Evolutionary conservation across 2,797 vertebrate genomes (phyloP), one percentile per base, ranked within the genome.

Genomic region (Gallinago solitaria): DNA sequence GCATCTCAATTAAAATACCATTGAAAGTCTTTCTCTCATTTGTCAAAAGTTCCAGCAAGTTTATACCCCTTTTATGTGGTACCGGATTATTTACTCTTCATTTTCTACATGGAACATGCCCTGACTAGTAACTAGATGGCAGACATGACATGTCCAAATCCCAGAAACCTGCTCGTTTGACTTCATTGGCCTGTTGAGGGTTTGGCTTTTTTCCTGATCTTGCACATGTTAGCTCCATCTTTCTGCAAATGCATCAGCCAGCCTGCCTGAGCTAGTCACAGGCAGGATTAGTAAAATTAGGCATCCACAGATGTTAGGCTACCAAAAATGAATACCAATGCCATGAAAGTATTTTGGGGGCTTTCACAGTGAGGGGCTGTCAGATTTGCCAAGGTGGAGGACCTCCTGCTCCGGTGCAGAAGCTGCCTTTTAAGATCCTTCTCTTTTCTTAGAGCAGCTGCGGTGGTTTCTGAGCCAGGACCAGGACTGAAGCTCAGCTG

Each of bases 181-280:
- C 57, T 96, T 91, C 90, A 77, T 68, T 79, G 71, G 75, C 83
- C 75, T 95, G 59, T 77, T 93, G 87, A 89, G 92, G 82, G 61
- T 92, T 96, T 96, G 90, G 93, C 90, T 85, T 68, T 85, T 93
- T 80, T 96, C 95, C 95, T 93, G 71, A 85, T 59, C 86, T 87
- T 89, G 74, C 83, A 86, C 60, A 95, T 75, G 91, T 83, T 80
- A 95, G 75, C 64, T 95, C 91, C 80, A 74, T 96, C 90, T 87
- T 97, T 84, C 93, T 80, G 59, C 0, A 0, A 91, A 88, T 21
- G 27, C 91, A 94, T 90, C 93, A 94, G 74, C 70, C 89, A 95
- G 92, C 88, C 94, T 96, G 94, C 85, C 90, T 93, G 77, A 96
- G 91, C 93, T 94, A 96, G 93, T 87, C 89, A 93, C 32, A 86